A percentile compares a stretch with the other conserved stretches of the same genome.
Conservation (phyloP, 2,888 invertebrate species). For the Cyaniris semiargus region DNA sequence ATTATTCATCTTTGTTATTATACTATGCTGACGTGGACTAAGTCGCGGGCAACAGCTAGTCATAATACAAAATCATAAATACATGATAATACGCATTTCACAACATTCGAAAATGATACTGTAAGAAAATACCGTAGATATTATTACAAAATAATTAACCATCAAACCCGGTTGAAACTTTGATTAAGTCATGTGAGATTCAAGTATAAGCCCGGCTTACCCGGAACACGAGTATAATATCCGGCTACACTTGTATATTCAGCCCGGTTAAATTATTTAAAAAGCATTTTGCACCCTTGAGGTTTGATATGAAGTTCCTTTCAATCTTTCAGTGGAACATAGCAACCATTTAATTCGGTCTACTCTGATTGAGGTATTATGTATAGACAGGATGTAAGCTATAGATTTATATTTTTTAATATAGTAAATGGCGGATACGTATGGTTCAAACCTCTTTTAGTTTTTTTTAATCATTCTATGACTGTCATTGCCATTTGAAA, state of each 20-base stretch:
- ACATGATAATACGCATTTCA: too few species aligned
- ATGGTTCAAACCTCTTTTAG: background rate
- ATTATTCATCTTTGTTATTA: too few species aligned
- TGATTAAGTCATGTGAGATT: conserved; percentile 28
- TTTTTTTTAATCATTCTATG: background rate
- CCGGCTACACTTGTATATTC: conserved; percentile 60
- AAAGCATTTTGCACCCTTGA: conserved; percentile 32
- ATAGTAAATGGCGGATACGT: background rate
- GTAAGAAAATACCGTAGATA: background rate
- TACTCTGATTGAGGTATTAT: conserved; percentile 4
- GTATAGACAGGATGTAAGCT: background rate
- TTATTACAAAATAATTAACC: conserved; percentile 23
- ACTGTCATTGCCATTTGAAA: too few species aligned
- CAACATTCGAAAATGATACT: background rate
- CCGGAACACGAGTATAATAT: conserved; percentile 57
- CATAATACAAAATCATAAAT: too few species aligned
- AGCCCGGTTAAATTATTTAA: conserved; percentile 43
- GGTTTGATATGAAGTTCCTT: conserved; percentile 8
- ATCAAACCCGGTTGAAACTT: conserved; percentile 16
- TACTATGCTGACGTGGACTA: too few species aligned
- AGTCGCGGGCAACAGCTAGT: too few species aligned
- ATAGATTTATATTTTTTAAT: background rate
- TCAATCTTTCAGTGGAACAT: conserved; percentile 9
- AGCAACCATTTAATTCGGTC: background rate
- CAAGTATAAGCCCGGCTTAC: conserved; percentile 33